Base-by-base conservation (phyloP, 37 sponge, comb jelly and placozoan genomes). In the Amphimedon queenslandica region DNA sequence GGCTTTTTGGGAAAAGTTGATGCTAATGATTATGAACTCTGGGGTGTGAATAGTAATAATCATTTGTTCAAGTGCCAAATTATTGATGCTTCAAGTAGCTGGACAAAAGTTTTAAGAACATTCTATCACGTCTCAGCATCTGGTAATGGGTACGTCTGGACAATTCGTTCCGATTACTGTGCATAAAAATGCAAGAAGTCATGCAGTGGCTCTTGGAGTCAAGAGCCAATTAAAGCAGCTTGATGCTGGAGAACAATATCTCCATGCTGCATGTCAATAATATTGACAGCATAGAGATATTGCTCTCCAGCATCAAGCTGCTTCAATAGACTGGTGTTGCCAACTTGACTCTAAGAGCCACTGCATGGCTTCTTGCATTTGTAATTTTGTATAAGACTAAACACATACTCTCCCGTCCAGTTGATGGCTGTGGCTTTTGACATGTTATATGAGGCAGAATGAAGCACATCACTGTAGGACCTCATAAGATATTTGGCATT, bases 131-230 rank as follows among this genome's bases (percentile, higher is more conserved):
- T 88, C 13, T 75, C 80, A 41, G 89, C 84, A n/a, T 83, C 84
- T 32, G 89, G 84, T 0, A 82, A 88, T 70, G 89, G 89, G 41
- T 88, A 75, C 57, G 75, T 88, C 3, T 88, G 89, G 89, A 84
- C 80, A 55, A 76, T 79, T 24, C 82, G 47, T 53, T 3, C 39
- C 8, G 34, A 10, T 16, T 43, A 82, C 56, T 11, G 71, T 24
- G 77, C 81, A 11, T 87, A 38, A 68, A 88, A 88, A 53, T 88
- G 89, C 71, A 79, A 82, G 60, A 88, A 88, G 43, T 84, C 89
- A 23, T 84, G 85, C 61, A 72, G 4, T 57, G 78, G 78, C 72
- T 32, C 8, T 8, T 84, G 85, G 79, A 31, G 42, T 4, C 32
- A 37, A 13, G 74, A 78, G 85, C 28, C 24, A 25, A 38, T 78